Conservation (phyloP, 2,888 invertebrate genomes). For the Amiota communis region DNA sequence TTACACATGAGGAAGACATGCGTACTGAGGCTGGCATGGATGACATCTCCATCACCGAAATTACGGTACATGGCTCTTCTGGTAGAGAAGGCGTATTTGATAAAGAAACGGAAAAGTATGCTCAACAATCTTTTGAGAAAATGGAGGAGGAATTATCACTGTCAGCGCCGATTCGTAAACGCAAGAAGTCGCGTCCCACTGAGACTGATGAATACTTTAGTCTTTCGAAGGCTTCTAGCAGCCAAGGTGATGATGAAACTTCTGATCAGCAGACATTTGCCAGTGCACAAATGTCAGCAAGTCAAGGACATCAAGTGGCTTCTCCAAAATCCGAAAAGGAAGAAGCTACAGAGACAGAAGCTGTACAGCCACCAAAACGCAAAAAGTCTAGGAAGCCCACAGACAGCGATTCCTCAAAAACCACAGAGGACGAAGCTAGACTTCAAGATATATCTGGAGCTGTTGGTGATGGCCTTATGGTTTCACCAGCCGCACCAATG, state of each 20-base stretch:
- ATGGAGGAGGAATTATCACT: conserved; percentile 77
- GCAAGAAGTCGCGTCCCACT: conserved; percentile 80
- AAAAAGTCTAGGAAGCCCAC: conserved; percentile 69
- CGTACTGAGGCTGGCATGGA: conserved; percentile 90
- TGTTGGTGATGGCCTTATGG: conserved; percentile 75
- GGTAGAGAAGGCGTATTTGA: conserved; percentile 74
- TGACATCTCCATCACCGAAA: conserved; percentile 87
- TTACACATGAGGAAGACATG: conserved; percentile 84
- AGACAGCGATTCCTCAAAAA: conserved; percentile 73
- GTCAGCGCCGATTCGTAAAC: conserved; percentile 74
- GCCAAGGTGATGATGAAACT: conserved; percentile 77
- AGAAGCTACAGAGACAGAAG: conserved; percentile 62
- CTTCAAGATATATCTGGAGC: conserved; percentile 76
- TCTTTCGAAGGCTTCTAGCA: conserved; percentile 76
- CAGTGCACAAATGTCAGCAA: conserved; percentile 78
- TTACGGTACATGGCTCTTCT: conserved; percentile 77
- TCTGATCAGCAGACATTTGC: conserved; percentile 80
- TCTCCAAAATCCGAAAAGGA: not conserved
- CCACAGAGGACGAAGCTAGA: conserved; percentile 71
- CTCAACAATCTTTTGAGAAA: conserved; percentile 69
- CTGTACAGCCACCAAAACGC: conserved; percentile 63
- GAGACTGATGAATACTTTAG: conserved; percentile 81
- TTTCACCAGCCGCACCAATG: conserved; percentile 52
- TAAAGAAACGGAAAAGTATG: conserved; percentile 74
- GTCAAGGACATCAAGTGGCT: conserved; percentile 62